Evolutionary conservation across 2,797 vertebrate species (phyloP).

Genomic region (Hyperoplus lanceolatus): DNA sequence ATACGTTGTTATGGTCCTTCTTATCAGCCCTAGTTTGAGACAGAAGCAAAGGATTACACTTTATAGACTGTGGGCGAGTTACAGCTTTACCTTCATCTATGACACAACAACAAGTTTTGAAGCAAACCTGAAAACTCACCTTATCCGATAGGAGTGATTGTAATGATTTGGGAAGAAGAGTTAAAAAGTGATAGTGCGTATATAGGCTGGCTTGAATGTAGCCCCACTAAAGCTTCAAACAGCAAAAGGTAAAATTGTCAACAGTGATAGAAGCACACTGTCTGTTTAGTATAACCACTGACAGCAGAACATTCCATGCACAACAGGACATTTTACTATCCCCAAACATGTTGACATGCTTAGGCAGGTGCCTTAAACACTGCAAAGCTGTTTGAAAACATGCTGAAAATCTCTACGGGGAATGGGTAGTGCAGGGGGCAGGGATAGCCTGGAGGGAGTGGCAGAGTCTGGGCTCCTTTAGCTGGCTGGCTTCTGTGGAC

Average conservation of each 20-base stretch:
- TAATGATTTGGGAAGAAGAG: background rate
- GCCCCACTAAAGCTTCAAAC: no score
- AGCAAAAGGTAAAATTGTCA: background rate
- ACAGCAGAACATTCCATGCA: background rate
- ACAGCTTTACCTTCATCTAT: background rate
- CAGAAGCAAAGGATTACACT: background rate
- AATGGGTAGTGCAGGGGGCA: slow-evolving; percentile 15
- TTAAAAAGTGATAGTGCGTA: background rate
- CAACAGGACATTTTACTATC: background rate
- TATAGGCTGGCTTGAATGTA: no score
- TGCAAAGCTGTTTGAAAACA: background rate
- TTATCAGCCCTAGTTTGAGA: background rate
- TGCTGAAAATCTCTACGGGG: background rate
- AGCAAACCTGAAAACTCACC: background rate
- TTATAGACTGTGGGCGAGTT: background rate
- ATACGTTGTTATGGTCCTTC: background rate
- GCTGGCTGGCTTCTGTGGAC: slow-evolving; percentile 65
- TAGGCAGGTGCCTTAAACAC: slow-evolving; percentile 6
- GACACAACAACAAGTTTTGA: background rate
- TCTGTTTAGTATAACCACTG: background rate
- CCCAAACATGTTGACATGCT: slow-evolving; percentile 29
- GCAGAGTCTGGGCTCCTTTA: slow-evolving; percentile 33
- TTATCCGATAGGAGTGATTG: background rate
- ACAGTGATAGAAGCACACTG: background rate
- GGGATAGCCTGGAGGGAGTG: slow-evolving; percentile 58